These are phyloP conservation scores for Promerops cafer DNA, from an alignment of 2,113 vertebrate genomes.

Conservation along the genomic window DNA sequence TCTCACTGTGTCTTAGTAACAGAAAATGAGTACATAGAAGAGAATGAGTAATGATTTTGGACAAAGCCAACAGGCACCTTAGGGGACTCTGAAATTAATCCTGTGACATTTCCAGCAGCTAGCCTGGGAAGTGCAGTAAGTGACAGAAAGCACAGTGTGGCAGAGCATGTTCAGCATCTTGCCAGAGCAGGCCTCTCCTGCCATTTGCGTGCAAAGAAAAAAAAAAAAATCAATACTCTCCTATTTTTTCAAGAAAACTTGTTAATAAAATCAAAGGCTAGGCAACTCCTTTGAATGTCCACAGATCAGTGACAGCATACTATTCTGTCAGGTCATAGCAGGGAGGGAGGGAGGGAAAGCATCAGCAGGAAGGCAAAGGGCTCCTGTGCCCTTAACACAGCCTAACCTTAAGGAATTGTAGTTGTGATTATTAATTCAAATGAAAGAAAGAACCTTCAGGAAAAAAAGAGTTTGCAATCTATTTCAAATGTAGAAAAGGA, in stretches of 20 bases:
- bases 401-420: neutral
- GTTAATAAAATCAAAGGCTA: neutral
- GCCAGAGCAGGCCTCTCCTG: neutral
- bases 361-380: neutral
- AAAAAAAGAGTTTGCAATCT: neutral
- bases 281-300: neutral
- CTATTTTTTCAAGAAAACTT: neutral
- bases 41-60: neutral
- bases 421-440: neutral
- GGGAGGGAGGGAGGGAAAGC: neutral
- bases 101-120: conserved; percentile 13
- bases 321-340: neutral
- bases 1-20: neutral
- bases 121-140: neutral
- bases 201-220: neutral
- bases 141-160: neutral
- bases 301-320: neutral
- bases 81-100: conserved; percentile 8
- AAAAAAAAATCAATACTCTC: neutral
- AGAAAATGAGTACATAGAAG: neutral
- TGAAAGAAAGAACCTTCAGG: neutral
- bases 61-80: conserved; percentile 19
- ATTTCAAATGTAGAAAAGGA: neutral
- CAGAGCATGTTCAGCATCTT: neutral
- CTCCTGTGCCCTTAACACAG: neutral